A percentile compares a stretch with the other conserved stretches of the same genome.
phyloP scores from a whole-genome alignment of 2,797 vertebrate genomes.

The Pangasius krempfi region DNA sequence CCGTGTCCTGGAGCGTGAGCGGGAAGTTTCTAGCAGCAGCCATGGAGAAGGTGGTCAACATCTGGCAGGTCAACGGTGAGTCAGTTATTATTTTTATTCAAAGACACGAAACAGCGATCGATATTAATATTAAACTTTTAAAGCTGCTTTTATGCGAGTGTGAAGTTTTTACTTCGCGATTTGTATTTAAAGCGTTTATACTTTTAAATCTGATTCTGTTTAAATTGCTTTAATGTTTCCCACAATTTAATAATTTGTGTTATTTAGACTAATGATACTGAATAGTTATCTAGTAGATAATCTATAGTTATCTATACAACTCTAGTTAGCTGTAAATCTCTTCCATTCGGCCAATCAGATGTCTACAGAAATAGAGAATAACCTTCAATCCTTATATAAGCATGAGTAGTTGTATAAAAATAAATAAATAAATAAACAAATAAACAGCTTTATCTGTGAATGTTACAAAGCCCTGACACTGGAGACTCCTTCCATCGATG shows the following conservation, averaged over 20 bases:
- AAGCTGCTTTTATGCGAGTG: background rate
- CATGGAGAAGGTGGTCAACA: conserved; percentile 94
- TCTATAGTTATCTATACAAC: background rate
- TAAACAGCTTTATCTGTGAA: background rate
- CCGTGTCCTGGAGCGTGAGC: conserved; percentile 91
- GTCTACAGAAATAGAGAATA: background rate
- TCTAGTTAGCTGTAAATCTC: background rate
- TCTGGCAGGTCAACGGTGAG: conserved; percentile 97
- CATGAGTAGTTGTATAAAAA: background rate
- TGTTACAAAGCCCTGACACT: background rate
- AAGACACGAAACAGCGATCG: too few relatives aligned
- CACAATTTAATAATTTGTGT: background rate
- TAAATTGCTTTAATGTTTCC: background rate
- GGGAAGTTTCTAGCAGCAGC: conserved; percentile 92
- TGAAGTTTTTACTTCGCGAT: background rate
- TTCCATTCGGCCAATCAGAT: background rate
- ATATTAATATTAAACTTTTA: background rate
- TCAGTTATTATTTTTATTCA: background rate
- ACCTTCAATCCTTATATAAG: background rate
- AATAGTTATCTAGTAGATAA: too few relatives aligned
- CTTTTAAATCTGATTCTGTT: background rate
- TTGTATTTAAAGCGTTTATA: background rate
- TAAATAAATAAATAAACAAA: too few relatives aligned
- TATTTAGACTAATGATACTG: background rate
- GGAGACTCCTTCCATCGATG: background rate